Percentiles rank a stretch among this genome's conserved stretches.
Evolutionary conservation across 2,113 vertebrate genomes (phyloP).

Genomic region (Pseudonaja textilis): DNA sequence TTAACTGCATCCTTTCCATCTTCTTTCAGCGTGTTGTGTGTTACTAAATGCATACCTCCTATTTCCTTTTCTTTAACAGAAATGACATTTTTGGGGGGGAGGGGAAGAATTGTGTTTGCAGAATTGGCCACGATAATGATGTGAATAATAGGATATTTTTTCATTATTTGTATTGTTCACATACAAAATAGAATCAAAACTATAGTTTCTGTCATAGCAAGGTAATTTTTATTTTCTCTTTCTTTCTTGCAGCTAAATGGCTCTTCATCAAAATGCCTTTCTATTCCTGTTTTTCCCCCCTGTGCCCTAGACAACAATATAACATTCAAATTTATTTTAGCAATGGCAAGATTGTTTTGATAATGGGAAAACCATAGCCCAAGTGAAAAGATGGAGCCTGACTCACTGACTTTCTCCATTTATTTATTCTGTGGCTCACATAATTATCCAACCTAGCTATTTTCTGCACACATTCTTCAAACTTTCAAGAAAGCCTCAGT

Average conservation of each 20-base stretch:
- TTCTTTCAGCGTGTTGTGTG: not conserved
- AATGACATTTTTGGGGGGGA: not conserved
- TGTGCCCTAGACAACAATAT: not conserved
- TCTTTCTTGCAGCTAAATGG: not conserved
- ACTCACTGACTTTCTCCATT: not conserved
- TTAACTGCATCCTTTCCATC: not conserved
- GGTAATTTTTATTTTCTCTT: not conserved
- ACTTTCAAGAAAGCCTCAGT: not conserved
- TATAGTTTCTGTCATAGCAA: not conserved
- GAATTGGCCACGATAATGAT: not conserved
- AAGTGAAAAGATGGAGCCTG: not conserved
- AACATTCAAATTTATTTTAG: not conserved
- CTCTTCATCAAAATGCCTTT: not conserved
- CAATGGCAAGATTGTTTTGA: not conserved
- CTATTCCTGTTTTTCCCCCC: not conserved
- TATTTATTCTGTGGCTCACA: not conserved
- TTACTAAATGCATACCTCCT: not conserved
- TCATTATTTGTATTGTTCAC: not conserved
- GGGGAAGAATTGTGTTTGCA: not conserved
- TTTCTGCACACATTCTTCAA: constrained; percentile 1
- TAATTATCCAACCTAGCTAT: not conserved
- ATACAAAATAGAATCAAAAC: not conserved
- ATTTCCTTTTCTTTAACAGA: not conserved
- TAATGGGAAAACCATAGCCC: not conserved
- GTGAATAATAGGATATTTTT: not conserved